Percentiles rank a stretch among this genome's conserved stretches.
Evolutionary conservation across 2,888 invertebrate species (phyloP).

Genomic region (Schizaphis graminum): DNA sequence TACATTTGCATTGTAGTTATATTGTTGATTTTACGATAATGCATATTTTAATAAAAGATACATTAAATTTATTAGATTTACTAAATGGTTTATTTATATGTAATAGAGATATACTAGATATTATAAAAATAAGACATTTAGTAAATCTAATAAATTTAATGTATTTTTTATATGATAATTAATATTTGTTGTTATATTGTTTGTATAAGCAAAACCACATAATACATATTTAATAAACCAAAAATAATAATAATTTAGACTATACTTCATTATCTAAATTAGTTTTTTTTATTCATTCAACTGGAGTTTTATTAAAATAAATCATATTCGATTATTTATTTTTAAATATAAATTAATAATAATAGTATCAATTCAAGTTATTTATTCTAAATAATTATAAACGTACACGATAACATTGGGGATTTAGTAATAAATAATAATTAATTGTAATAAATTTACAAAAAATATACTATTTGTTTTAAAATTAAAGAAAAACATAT

Average conservation of each 20-base stretch:
- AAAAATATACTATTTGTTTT: neutral
- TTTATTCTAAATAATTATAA: neutral
- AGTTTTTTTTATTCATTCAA: neutral
- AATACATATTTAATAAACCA: neutral
- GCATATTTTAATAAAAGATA: neutral
- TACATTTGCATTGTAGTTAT: neutral
- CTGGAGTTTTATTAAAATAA: neutral
- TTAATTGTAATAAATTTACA: neutral
- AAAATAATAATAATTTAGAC: neutral
- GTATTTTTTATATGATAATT: neutral
- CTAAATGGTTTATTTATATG: too few relatives aligned
- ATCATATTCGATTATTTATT: neutral
- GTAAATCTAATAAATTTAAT: neutral
- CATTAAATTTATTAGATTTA: neutral
- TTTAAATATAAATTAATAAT: neutral
- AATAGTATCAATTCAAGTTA: neutral
- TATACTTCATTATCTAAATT: neutral
- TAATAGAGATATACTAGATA: too few relatives aligned
- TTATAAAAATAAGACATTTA: too few relatives aligned
- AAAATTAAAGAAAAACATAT: neutral
- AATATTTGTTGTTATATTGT: neutral
- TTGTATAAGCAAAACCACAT: neutral
- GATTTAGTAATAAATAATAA: neutral
- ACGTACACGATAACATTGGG: neutral
- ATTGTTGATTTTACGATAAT: neutral